These are phyloP conservation scores for Symphodus melops DNA, from an alignment of 2,113 vertebrate genomes.

Conservation along the genomic window DNA sequence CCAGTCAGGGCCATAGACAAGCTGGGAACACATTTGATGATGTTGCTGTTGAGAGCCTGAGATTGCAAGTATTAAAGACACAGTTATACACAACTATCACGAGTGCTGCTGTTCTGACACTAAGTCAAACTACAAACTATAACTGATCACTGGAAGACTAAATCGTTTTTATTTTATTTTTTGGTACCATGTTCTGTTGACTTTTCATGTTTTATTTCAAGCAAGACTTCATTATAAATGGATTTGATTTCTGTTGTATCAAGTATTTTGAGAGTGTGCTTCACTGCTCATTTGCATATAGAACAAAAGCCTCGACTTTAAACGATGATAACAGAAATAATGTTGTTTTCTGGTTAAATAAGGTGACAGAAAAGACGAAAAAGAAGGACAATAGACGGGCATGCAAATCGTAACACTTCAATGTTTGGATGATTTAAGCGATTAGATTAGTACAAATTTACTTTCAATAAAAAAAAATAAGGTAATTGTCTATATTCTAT, in stretches of 20 bases:
- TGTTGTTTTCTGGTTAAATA: too few relatives aligned
- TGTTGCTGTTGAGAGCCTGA: slow-evolving; percentile 42
- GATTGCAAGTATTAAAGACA: slow-evolving; percentile 23
- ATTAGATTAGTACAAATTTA: too few relatives aligned
- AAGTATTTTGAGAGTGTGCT: too few relatives aligned
- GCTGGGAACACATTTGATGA: slow-evolving; percentile 65
- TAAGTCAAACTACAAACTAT: background rate
- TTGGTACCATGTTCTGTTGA: background rate
- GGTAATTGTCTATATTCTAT: too few relatives aligned
- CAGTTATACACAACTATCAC: slow-evolving; percentile 35
- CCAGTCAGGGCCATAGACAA: slow-evolving; percentile 53
- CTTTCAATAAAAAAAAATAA: too few relatives aligned
- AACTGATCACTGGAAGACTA: background rate
- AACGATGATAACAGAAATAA: too few relatives aligned
- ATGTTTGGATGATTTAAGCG: too few relatives aligned
- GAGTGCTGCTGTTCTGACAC: slow-evolving; percentile 14
- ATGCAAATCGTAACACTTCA: too few relatives aligned
- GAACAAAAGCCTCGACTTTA: too few relatives aligned
- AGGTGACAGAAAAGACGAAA: too few relatives aligned
- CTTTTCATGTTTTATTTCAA: background rate
- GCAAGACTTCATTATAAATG: background rate
- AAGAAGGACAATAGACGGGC: too few relatives aligned
- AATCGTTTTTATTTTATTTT: background rate
- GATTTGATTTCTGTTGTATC: background rate
- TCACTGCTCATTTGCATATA: too few relatives aligned